phyloP scores from a whole-genome alignment of 2,113 vertebrate genomes.

The Brachypodius melanocephalos region DNA sequence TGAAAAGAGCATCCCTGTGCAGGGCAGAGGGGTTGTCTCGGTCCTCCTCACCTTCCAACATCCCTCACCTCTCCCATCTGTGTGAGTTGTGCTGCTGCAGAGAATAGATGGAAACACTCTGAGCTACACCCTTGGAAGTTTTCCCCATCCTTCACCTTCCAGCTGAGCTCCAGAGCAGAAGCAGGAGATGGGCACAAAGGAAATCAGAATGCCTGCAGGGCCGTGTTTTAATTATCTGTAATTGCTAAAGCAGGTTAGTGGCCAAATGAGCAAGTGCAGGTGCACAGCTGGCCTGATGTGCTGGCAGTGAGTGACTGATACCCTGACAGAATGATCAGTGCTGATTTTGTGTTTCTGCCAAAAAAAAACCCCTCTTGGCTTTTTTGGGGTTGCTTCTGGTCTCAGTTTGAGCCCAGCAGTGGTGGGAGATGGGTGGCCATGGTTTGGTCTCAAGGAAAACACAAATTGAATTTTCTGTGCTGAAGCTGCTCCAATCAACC shows the following conservation, averaged over 20 bases:
- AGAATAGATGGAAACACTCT: background rate
- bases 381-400: background rate
- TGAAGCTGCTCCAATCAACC: background rate
- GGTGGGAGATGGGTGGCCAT: background rate
- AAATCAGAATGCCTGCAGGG: background rate
- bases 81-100: background rate
- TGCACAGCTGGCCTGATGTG: background rate
- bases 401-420: background rate
- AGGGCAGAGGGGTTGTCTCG: background rate
- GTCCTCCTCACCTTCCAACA: background rate
- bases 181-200: background rate
- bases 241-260: background rate
- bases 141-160: background rate
- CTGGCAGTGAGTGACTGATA: background rate
- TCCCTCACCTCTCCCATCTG: accelerated
- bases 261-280: background rate
- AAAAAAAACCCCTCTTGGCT: background rate
- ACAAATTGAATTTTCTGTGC: background rate
- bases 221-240: background rate
- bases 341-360: background rate
- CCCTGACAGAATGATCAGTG: background rate
- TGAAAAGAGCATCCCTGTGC: background rate
- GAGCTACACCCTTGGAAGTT: background rate
- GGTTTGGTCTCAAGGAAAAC: accelerated
- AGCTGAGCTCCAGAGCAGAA: background rate